Percentiles rank a stretch among this genome's conserved stretches.
Conservation (phyloP, 2,888 invertebrate genomes). For the Sminthurinus aureus region DNA sequence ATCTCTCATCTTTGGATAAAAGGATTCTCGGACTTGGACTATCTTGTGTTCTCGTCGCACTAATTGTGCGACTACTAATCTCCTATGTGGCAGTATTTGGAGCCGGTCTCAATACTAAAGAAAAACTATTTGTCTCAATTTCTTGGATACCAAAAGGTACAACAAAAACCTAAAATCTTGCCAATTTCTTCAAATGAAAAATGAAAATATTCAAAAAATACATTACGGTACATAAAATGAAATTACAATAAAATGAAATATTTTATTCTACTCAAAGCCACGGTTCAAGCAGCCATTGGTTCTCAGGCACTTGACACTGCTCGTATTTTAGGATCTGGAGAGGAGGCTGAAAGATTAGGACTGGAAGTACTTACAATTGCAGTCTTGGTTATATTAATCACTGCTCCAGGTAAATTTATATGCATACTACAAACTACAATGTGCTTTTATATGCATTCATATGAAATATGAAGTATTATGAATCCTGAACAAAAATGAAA, state of each 20-base stretch:
- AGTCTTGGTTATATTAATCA: constrained; percentile 64
- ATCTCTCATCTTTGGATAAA: constrained; percentile 61
- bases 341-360: constrained; percentile 45
- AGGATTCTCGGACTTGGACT: constrained; percentile 62
- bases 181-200: too few species aligned
- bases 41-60: constrained; percentile 62
- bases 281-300: constrained; percentile 72
- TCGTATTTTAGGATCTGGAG: constrained; percentile 62
- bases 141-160: constrained; percentile 65
- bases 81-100: constrained; percentile 77
- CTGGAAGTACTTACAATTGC: constrained; percentile 63
- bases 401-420: constrained; percentile 61
- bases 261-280: constrained; percentile 63
- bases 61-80: constrained; percentile 70
- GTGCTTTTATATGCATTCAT: too few species aligned
- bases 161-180: too few species aligned
- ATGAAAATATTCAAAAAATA: too few species aligned
- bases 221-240: too few species aligned
- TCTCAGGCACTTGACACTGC: constrained; percentile 71
- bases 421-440: too few species aligned
- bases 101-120: constrained; percentile 62
- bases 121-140: constrained; percentile 66
- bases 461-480: too few species aligned
- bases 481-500: too few species aligned
- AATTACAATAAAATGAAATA: too few species aligned